phyloP scores from a whole-genome alignment of 2,888 invertebrate genomes.

The Trichogramma evanescens region DNA sequence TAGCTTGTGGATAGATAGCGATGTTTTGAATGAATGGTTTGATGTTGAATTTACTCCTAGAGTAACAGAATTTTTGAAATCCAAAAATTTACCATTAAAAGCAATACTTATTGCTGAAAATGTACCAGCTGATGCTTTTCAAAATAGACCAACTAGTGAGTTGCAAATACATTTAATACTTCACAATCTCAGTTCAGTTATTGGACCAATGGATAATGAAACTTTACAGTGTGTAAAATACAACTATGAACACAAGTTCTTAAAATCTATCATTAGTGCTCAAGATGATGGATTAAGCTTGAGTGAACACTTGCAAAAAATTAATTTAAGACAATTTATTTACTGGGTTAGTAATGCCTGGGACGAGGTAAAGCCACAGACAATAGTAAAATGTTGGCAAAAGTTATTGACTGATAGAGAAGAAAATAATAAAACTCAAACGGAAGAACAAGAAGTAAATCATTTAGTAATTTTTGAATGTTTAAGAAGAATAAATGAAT shows the following conservation, averaged over 20 bases:
- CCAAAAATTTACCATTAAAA: slow-evolving; percentile 7
- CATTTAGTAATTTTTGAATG: slow-evolving; percentile 1
- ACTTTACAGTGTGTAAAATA: slow-evolving; percentile 23
- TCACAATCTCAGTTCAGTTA: slow-evolving; percentile 21
- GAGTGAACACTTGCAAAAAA: slow-evolving; percentile 1
- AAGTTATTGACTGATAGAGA: slow-evolving; percentile 12
- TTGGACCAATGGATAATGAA: slow-evolving; percentile 24
- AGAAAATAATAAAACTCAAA: neutral
- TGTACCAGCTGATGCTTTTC: slow-evolving; percentile 16
- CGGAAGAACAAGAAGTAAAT: slow-evolving; percentile 3
- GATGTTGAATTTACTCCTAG: slow-evolving; percentile 14
- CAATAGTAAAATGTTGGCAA: slow-evolving; percentile 21
- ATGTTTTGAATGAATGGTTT: slow-evolving; percentile 16
- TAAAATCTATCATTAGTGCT: slow-evolving; percentile 16
- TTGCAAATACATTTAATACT: slow-evolving; percentile 18
- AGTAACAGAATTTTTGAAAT: slow-evolving; percentile 9
- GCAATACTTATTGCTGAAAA: slow-evolving; percentile 15
- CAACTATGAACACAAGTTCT: slow-evolving; percentile 20
- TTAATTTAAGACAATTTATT: slow-evolving; percentile 13
- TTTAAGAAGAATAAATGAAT: slow-evolving; percentile 9
- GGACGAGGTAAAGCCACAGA: slow-evolving; percentile 16
- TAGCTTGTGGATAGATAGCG: slow-evolving; percentile 19
- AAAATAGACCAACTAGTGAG: slow-evolving; percentile 15
- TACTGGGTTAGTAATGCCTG: slow-evolving; percentile 19
- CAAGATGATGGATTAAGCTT: slow-evolving; percentile 15